phyloP scores from a whole-genome alignment of 1,140 invertebrate species.

The Holcopasites calliopsidis region DNA sequence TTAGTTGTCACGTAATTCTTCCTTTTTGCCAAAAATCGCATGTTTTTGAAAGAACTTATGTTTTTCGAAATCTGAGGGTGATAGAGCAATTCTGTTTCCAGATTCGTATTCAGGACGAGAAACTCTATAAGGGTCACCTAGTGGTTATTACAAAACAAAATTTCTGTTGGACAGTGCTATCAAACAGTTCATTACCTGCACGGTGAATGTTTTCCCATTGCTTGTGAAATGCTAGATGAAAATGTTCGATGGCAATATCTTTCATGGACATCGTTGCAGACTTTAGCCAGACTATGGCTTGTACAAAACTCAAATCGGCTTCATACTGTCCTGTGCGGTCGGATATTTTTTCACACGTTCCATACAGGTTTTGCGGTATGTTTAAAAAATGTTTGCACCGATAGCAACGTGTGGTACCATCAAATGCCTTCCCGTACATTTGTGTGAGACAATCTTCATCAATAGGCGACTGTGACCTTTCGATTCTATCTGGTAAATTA shows the following conservation, averaged over 20 bases:
- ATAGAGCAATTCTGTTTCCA: too few species aligned
- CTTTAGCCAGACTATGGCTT: constrained; percentile 48
- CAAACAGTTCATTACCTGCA: constrained; percentile 12
- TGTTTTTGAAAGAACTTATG: too few species aligned
- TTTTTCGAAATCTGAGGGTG: too few species aligned
- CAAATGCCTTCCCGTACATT: not conserved
- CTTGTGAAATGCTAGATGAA: constrained; percentile 30
- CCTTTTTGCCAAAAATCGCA: too few species aligned
- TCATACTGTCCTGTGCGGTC: not conserved
- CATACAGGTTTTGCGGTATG: constrained; percentile 11
- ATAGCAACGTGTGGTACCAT: constrained; percentile 5
- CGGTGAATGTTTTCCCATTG: constrained; percentile 12
- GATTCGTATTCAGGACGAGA: too few species aligned
- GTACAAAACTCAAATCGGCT: constrained; percentile 45
- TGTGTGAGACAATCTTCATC: constrained; percentile 3
- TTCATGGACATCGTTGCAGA: not conserved
- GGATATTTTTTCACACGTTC: not conserved
- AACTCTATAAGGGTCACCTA: too few species aligned
- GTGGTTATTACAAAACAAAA: too few species aligned
- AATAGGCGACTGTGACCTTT: not conserved
- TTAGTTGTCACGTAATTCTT: too few species aligned
- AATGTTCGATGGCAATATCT: constrained; percentile 33
- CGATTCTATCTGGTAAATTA: not conserved
- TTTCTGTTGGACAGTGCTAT: too few species aligned
- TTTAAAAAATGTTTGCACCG: constrained; percentile 36